Base-by-base conservation (phyloP, 2,797 vertebrate genomes). In the Notamacropus eugenii region DNA sequence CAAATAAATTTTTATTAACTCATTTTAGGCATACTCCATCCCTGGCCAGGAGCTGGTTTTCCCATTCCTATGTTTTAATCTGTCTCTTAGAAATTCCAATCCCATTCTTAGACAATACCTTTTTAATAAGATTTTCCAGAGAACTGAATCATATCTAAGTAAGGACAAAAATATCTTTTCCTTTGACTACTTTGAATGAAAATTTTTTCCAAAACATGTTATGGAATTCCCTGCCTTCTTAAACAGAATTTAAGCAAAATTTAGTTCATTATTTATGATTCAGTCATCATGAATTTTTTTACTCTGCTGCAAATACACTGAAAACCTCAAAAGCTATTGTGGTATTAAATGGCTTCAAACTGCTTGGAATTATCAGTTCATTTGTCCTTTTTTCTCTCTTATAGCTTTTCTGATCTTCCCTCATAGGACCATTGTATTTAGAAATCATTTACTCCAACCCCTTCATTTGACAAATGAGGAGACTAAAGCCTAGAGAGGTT, bases 211-310 rank as follows among this genome's bases (percentile, higher is more conserved):
- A 24, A 95, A 96, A 58, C 95, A 62, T n/a, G 52, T 96, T 96
- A 91, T 95, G 55, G 94, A 97, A 97, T 95, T 95, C 74, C 19
- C n/a, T 67, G 74, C 93, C 90, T 74, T 94, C 91, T 95, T 95
- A n/a, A 74, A 16, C n/a, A 74, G 3, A 74, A 74, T n/a, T n/a
- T n/a, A n/a, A 67, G 62, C 34, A 67, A 67, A 16, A 67, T n/a
- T 74, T 40, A 40, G 34, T 12, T 74, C 62, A 40, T 97, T 95
- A 93, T 91, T 94, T 93, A 93, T 96, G 59, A 96, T 95, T 94
- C 94, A 96, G 9, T 94, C 96, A 97, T 95, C 93, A 96, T 94
- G 95, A 95, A 96, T 97, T 97, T 94, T 28, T 28, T 34, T 95
- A 95, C 91, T 92, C 91, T 97, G 97, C 96, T 55, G 92, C 87